Percentiles rank a stretch among this genome's conserved stretches.
Evolutionary conservation across 2,888 invertebrate genomes (phyloP).

Genomic region (Falcaria lacertinaria): DNA sequence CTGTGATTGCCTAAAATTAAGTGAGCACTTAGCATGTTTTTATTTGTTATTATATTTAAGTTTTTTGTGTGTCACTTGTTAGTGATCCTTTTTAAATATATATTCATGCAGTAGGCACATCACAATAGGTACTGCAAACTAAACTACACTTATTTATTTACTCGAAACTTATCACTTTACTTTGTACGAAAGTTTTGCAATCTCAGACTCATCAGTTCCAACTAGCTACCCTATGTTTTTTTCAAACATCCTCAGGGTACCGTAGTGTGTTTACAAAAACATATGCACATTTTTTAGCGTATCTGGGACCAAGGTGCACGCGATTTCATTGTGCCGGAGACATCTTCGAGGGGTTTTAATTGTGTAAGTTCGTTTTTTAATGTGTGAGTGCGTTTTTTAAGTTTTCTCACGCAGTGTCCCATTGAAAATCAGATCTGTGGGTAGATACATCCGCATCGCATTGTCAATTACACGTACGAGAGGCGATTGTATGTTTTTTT

Average conservation of each 20-base stretch:
- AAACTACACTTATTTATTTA: no score
- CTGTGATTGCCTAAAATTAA: no score
- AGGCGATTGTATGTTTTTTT: constrained; percentile 43
- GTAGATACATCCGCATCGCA: constrained; percentile 72
- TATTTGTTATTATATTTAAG: no score
- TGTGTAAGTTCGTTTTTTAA: constrained; percentile 65
- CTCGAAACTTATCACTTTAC: no score
- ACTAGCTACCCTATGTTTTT: constrained; percentile 44
- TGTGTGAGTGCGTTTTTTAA: constrained; percentile 74
- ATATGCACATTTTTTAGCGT: constrained; percentile 77
- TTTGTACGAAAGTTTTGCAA: constrained; percentile 30
- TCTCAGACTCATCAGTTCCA: constrained; percentile 23
- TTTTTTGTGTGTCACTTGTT: no score
- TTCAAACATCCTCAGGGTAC: constrained; percentile 42
- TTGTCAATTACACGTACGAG: constrained; percentile 56
- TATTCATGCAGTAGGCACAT: no score
- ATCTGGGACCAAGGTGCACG: constrained; percentile 69
- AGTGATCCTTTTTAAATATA: no score
- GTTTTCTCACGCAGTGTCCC: constrained; percentile 73
- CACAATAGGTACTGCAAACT: no score
- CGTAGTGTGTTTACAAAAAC: constrained; percentile 69
- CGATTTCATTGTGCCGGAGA: constrained; percentile 60
- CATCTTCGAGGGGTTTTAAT: constrained; percentile 67
- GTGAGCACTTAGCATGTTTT: no score
- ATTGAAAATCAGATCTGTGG: constrained; percentile 72